phyloP scores from a whole-genome alignment of 2,888 invertebrate genomes.

The Lobophora halterata region DNA sequence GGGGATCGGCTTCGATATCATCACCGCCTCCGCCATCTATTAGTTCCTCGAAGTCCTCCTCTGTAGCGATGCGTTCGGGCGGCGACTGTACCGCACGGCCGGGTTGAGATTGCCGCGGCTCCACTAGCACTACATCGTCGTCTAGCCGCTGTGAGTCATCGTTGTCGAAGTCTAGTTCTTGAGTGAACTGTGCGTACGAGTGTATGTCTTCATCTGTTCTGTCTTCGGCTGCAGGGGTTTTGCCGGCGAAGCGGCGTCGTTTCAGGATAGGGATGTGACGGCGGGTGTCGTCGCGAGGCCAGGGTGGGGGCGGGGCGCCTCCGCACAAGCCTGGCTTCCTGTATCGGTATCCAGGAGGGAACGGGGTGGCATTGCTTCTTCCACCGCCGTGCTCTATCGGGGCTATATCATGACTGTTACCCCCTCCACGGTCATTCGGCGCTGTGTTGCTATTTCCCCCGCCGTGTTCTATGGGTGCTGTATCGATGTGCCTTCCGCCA shows the following conservation, averaged over 20 bases:
- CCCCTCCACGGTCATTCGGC: slow-evolving; percentile 35
- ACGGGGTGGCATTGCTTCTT: slow-evolving; percentile 76
- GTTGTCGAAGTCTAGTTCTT: slow-evolving; percentile 13
- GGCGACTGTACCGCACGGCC: slow-evolving; percentile 77
- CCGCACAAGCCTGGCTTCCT: slow-evolving; percentile 83
- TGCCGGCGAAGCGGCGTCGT: slow-evolving; percentile 65
- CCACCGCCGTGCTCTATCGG: slow-evolving; percentile 57
- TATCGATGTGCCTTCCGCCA: slow-evolving; percentile 42
- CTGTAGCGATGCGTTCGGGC: slow-evolving; percentile 83
- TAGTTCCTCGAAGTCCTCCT: slow-evolving; percentile 84
- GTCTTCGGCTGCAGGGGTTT: slow-evolving; percentile 44
- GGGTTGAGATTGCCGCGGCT: slow-evolving; percentile 42
- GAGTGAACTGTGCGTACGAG: slow-evolving; percentile 18
- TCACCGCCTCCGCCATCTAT: slow-evolving; percentile 83
- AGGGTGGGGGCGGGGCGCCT: slow-evolving; percentile 82
- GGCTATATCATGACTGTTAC: slow-evolving; percentile 67
- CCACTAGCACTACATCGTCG: slow-evolving; percentile 83
- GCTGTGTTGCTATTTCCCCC: too few species aligned
- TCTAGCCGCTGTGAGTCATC: slow-evolving; percentile 13
- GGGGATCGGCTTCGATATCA: slow-evolving; percentile 51
- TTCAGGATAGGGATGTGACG: slow-evolving; percentile 76
- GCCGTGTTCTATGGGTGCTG: slow-evolving; percentile 59
- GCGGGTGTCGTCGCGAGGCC: slow-evolving; percentile 72
- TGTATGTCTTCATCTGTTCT: slow-evolving; percentile 39
- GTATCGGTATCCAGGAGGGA: slow-evolving; percentile 82